phyloP scores from a whole-genome alignment of 1,140 invertebrate genomes.

The Hylaeus volcanicus region DNA sequence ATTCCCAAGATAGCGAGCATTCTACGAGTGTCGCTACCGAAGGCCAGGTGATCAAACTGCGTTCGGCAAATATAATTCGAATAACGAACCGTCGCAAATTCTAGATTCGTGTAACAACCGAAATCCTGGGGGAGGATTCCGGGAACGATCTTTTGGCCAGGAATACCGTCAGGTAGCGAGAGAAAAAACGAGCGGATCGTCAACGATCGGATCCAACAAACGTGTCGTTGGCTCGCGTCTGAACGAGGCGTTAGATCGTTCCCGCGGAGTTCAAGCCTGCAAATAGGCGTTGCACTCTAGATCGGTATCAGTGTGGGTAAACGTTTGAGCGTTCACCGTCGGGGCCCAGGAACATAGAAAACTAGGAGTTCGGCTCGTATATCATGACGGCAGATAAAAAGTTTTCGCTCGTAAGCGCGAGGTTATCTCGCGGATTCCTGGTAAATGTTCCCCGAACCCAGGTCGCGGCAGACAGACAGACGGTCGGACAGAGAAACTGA shows the following conservation, averaged over 20 bases:
- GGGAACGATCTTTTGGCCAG: too few relatives aligned
- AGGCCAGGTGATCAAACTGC: too few relatives aligned
- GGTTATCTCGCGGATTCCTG: slow-evolving; percentile 65
- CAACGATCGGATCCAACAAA: slow-evolving; percentile 4
- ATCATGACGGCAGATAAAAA: slow-evolving; percentile 62
- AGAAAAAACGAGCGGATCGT: neutral
- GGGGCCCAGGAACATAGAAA: slow-evolving; percentile 54
- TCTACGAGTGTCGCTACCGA: too few relatives aligned
- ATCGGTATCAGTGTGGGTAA: slow-evolving; percentile 62
- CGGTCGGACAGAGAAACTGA: neutral
- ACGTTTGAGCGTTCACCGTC: slow-evolving; percentile 60
- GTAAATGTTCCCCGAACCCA: slow-evolving; percentile 57
- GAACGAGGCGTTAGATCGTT: slow-evolving; percentile 48
- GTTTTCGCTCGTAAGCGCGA: slow-evolving; percentile 57
- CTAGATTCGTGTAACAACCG: too few relatives aligned
- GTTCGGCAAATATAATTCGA: too few relatives aligned
- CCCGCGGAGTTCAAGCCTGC: slow-evolving; percentile 44
- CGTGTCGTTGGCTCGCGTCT: slow-evolving; percentile 45
- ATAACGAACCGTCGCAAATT: too few relatives aligned
- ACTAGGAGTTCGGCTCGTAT: slow-evolving; percentile 62
- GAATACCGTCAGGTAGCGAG: too few relatives aligned
- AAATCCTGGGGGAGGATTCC: too few relatives aligned
- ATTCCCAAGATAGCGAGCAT: too few relatives aligned
- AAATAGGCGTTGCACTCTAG: slow-evolving; percentile 61
- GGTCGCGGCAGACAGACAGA: neutral